A percentile compares a stretch with the other conserved stretches of the same genome.
These are phyloP conservation scores for Tetramorium simillimum DNA, from an alignment of 1,140 invertebrate species.

Conservation along the genomic window DNA sequence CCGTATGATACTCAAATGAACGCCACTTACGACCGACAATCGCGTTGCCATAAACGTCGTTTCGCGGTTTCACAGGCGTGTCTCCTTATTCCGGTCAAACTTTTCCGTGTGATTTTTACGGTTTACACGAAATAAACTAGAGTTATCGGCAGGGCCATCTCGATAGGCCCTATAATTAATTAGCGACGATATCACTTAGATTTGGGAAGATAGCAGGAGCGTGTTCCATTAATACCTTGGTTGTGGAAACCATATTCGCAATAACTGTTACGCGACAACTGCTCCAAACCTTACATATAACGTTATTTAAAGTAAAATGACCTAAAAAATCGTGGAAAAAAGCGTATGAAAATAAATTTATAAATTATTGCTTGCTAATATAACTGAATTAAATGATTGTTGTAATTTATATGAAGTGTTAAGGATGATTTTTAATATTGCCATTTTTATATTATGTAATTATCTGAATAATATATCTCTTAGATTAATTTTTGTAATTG, in stretches of 20 bases:
- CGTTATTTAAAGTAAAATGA: not conserved
- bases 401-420: not conserved
- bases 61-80: constrained; percentile 66
- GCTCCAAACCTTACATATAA: not conserved
- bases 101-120: constrained; percentile 28
- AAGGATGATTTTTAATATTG: not conserved
- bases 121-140: constrained; percentile 36
- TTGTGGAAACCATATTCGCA: not conserved
- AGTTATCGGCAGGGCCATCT: constrained; percentile 29
- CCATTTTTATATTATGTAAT: not conserved
- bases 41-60: constrained; percentile 66
- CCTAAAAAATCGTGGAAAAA: not conserved
- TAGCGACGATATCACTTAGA: constrained; percentile 34
- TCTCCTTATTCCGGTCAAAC: constrained; percentile 60
- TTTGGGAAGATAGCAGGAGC: constrained; percentile 1
- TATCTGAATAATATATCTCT: not conserved
- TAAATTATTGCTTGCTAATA: not conserved
- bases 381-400: not conserved
- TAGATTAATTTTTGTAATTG: not conserved
- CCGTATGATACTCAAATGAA: constrained; percentile 76
- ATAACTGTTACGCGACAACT: not conserved
- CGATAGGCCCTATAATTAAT: constrained; percentile 25
- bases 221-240: constrained; percentile 44
- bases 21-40: constrained; percentile 62
- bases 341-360: not conserved